Evolutionary conservation across 2,113 vertebrate genomes (phyloP).

Genomic region (Lucifuga dentata): DNA sequence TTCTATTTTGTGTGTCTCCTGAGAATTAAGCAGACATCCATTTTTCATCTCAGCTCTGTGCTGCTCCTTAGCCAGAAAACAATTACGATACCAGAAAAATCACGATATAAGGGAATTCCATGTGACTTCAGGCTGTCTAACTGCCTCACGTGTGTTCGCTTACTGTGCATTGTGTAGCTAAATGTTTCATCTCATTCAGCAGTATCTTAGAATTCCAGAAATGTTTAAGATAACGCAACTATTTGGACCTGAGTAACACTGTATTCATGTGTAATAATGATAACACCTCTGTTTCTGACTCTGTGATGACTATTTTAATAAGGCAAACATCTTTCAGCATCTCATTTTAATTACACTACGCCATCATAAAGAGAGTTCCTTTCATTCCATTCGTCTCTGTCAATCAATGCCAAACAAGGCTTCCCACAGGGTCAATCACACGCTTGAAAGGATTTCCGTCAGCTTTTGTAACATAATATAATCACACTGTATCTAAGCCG

Average conservation of each 20-base stretch:
- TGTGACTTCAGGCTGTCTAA: not conserved
- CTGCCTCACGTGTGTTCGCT: not conserved
- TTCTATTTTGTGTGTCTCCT: not conserved
- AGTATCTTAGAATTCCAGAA: not conserved
- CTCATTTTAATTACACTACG: too few species aligned
- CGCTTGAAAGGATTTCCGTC: slow-evolving; percentile 6
- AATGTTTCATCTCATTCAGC: not conserved
- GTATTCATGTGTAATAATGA: not conserved
- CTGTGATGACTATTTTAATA: too few species aligned
- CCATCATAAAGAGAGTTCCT: not conserved
- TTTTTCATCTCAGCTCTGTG: not conserved
- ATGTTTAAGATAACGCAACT: not conserved
- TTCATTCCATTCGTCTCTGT: slow-evolving; percentile 10
- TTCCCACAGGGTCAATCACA: slow-evolving; percentile 22
- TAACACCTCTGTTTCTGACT: not conserved
- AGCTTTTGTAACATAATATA: not conserved
- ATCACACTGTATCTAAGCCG: slow-evolving; percentile 3
- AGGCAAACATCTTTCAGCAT: too few species aligned
- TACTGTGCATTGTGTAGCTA: not conserved
- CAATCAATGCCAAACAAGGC: slow-evolving; percentile 3
- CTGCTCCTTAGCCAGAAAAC: not conserved
- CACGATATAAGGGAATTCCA: not conserved
- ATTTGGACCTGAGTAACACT: not conserved
- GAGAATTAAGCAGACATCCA: not conserved
- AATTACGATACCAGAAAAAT: not conserved